Evolutionary conservation across 2,888 invertebrate species (phyloP), one percentile per base, ranked within the genome.

Genomic region (Epinotia demarniana): DNA sequence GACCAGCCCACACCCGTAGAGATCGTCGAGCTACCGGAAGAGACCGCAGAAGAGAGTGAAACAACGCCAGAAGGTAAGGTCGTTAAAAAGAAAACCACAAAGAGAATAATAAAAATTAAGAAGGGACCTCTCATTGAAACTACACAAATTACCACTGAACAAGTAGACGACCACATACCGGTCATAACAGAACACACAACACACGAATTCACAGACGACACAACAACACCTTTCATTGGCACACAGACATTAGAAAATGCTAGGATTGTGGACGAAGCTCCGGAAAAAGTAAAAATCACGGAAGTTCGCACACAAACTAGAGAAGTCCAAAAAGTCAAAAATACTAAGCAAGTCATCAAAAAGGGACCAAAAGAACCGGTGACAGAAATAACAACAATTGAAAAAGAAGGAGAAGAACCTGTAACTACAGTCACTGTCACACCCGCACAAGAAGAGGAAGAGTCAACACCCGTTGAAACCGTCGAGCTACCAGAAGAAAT

Each of bases 121-220:
- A 64, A 39, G 3, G 63, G 63, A 3, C 63, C 63, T 23, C 8
- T 46, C 0, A 49, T 46, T 9, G 46, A 64, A 64, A 64, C 64
- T 2, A 64, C 64, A 46, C 64, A 49, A 23, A 46, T 64, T 2
- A 64, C 64, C 0, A 61, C 61, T 1, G 61, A 61, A 61, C 27
- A 27, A 27, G 61, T 93, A 82, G 90, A 92, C 77, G 90, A 92
- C 62, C 91, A 88, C 81, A 80, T 89, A 86, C 85, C 94, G 79
- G 81, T 92, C 82, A 84, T 89, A 72, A 79, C 90, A 5, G 87
- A 92, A 78, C 71, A 77, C 63, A 77, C 55, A 19, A 77, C 76
- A 11, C 67, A 78, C 13, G 68, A 87, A 78, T 78, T 86, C 77
- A 79, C 80, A 81, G 79, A 82, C 18, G 79, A 82, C 84, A 61